Base-by-base conservation (phyloP, 2,888 invertebrate species). In the Chymomyza amoena region DNA sequence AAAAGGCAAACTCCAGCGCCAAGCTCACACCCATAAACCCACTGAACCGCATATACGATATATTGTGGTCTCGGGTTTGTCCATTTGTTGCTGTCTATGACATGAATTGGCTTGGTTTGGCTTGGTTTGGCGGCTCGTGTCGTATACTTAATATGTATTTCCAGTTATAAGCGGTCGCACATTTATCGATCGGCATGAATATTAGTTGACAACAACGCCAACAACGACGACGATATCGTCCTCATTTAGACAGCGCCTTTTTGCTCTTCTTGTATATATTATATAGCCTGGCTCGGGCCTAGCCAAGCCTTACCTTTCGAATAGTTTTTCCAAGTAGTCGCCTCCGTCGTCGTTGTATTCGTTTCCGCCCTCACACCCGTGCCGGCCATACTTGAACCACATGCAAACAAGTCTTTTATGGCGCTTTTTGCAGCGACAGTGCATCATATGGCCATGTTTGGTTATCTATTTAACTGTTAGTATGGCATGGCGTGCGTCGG, bases 151-250 rank as follows among this genome's bases (percentile, higher is more conserved):
- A 88, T 79, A 74, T 85, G 86, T 80, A 72, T 86, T 78, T 87
- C 78, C 79, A 86, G 87, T 86, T 85, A 83, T 83, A 77, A 82
- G 72, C 84, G 80, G 72, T 69, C 75, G 69, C 66, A 72, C 73
- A 76, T 82, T 88, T 86, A 86, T 86, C 88, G 86, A 86, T 88
- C 83, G 87, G 77, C 78, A 77, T 86, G 88, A 78, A 81, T 84
- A 85, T 88, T 85, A 82, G 77, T 73, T 80, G 87, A 69, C 39
- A 13, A 45, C 39, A 13, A 7, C 32, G 32, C 6, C 32, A 32
- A 32, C 32, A 4, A 20, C 28, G 1, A 36, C 36, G 36, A 60
- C 16, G 28, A 60, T 9, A 32, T 60, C 7, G 32, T 25, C 25
- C 28, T 28, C 59, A 59, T 59, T 59, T 59, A 16, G 54, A 20